Evolutionary conservation across 2,888 invertebrate genomes (phyloP).

Genomic region (Caenorhabditis becei): DNA sequence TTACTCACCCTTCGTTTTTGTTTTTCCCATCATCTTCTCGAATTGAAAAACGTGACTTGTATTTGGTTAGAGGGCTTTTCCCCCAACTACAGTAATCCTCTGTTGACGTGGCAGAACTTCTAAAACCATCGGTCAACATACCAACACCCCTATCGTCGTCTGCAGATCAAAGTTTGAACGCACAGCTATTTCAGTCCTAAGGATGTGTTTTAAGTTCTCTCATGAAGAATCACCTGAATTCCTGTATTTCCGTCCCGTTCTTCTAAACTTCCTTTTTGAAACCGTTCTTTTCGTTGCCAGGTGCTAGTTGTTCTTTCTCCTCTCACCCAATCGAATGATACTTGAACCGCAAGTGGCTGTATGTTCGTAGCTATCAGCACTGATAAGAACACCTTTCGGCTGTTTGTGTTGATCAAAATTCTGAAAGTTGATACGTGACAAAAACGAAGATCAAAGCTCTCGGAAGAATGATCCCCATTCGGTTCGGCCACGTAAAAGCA

Average conservation of each 20-base stretch:
- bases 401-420: constrained; percentile 23
- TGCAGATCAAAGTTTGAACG: constrained; percentile 25
- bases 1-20: constrained; percentile 15
- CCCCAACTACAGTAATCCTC: constrained; percentile 12
- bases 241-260: neutral
- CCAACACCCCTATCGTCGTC: constrained; percentile 17
- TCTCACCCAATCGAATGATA: neutral
- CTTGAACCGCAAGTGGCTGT: neutral
- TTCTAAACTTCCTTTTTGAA: neutral
- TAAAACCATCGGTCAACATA: constrained; percentile 25
- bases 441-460: constrained; percentile 5
- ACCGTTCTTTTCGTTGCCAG: neutral
- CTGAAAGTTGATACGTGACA: constrained; percentile 20
- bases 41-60: constrained; percentile 13
- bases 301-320: neutral
- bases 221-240: neutral
- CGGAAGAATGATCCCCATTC: constrained; percentile 21
- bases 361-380: neutral
- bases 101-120: constrained; percentile 22
- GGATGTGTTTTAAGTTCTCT: neutral
- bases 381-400: neutral
- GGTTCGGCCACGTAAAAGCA: constrained; percentile 53
- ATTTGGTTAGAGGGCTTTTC: constrained; percentile 2
- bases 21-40: neutral
- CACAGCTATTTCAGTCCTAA: neutral